phyloP scores from a whole-genome alignment of 2,797 vertebrate species.

The Periparus ater region DNA sequence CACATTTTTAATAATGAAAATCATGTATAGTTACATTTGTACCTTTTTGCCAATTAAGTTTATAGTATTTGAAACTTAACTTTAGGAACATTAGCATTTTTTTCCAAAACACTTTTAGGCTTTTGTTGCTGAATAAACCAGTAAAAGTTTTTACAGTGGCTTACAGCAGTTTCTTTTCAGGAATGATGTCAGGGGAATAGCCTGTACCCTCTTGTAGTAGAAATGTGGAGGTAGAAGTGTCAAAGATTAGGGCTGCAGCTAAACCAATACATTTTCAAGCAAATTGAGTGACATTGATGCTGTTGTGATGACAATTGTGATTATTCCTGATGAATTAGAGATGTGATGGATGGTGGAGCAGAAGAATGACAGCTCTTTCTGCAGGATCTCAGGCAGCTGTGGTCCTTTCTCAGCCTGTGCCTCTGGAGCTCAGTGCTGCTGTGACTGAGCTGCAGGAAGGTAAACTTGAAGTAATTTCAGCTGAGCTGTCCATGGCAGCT shows the following conservation, averaged over 20 bases:
- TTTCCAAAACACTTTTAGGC: background rate
- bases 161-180: background rate
- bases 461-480: background rate
- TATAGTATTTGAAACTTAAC: background rate
- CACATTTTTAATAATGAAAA: background rate
- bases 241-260: background rate
- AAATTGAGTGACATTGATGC: background rate
- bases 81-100: background rate
- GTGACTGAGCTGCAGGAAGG: background rate
- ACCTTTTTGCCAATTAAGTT: background rate
- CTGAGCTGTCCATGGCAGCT: background rate
- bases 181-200: background rate
- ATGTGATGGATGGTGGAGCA: background rate
- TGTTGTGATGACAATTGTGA: background rate
- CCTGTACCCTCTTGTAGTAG: background rate
- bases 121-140: background rate
- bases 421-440: background rate
- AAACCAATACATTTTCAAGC: background rate
- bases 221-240: background rate
- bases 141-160: background rate
- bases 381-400: background rate
- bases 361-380: background rate
- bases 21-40: background rate
- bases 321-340: conserved; percentile 8
- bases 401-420: background rate